Conservation (phyloP, 2,888 invertebrate species). For the Furcula furcula region DNA sequence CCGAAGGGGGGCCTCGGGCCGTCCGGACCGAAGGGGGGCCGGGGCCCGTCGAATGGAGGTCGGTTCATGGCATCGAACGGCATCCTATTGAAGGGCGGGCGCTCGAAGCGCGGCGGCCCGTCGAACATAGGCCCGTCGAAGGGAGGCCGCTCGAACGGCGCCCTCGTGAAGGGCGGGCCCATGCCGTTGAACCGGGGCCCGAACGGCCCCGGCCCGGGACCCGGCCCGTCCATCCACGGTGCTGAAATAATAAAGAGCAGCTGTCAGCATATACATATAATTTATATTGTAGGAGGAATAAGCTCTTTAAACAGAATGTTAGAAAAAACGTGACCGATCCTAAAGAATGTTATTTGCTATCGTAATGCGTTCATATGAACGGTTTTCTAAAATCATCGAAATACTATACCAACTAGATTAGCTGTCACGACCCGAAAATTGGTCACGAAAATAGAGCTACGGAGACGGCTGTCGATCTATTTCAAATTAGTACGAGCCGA, state of each 20-base stretch:
- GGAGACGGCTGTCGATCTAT: too few species aligned
- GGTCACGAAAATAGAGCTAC: too few species aligned
- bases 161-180: constrained; percentile 51
- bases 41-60: constrained; percentile 43
- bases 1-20: constrained; percentile 45
- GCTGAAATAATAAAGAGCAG: constrained; percentile 45
- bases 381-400: too few species aligned
- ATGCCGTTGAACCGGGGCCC: constrained; percentile 72
- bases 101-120: constrained; percentile 46
- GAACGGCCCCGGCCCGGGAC: constrained; percentile 49
- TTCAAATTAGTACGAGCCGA: too few species aligned
- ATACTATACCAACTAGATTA: too few species aligned
- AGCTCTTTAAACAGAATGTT: too few species aligned
- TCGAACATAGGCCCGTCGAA: constrained; percentile 49
- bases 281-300: too few species aligned
- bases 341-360: too few species aligned
- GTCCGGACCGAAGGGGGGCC: constrained; percentile 52
- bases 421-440: too few species aligned
- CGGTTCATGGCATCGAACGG: constrained; percentile 46
- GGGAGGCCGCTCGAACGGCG: constrained; percentile 56
- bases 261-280: constrained; percentile 5
- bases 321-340: too few species aligned
- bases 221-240: constrained; percentile 71
- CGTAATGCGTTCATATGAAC: too few species aligned
- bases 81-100: constrained; percentile 50